These are phyloP conservation scores for Dromaius novaehollandiae DNA, from an alignment of 2,113 vertebrate species.

Conservation along the genomic window DNA sequence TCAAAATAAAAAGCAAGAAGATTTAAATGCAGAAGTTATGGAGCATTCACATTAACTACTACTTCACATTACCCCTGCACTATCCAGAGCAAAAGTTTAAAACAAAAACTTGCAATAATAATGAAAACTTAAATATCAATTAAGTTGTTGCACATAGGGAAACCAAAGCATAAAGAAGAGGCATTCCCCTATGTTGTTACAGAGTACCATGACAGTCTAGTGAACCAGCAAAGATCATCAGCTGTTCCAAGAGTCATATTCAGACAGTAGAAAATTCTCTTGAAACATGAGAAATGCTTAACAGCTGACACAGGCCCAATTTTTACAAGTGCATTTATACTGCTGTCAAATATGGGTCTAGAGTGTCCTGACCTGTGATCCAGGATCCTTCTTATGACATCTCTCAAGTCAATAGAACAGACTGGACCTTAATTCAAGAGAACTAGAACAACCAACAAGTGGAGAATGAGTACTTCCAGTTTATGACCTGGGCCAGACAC, in stretches of 20 bases:
- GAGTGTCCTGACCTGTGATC: neutral
- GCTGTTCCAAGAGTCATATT: neutral
- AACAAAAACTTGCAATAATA: neutral
- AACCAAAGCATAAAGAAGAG: neutral
- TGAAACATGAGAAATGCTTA: neutral
- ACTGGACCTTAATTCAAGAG: neutral
- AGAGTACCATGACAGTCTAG: neutral
- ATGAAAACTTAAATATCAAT: neutral
- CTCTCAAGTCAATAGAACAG: neutral
- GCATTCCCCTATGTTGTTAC: neutral
- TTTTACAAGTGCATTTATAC: neutral
- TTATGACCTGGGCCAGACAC: neutral
- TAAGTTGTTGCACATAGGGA: neutral
- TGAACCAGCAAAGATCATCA: too few relatives aligned
- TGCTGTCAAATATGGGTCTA: neutral
- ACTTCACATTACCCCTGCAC: neutral
- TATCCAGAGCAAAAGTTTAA: neutral
- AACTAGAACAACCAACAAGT: neutral
- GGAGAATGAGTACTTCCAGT: neutral
- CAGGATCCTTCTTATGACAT: neutral
- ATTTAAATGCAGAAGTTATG: neutral
- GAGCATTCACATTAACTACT: neutral
- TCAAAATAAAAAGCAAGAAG: neutral
- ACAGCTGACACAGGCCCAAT: too few relatives aligned
- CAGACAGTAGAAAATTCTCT: neutral